A percentile compares a stretch with the other conserved stretches of the same genome.
Evolutionary conservation across 2,797 vertebrate species (phyloP).

Genomic region (Eulemur mongoz): DNA sequence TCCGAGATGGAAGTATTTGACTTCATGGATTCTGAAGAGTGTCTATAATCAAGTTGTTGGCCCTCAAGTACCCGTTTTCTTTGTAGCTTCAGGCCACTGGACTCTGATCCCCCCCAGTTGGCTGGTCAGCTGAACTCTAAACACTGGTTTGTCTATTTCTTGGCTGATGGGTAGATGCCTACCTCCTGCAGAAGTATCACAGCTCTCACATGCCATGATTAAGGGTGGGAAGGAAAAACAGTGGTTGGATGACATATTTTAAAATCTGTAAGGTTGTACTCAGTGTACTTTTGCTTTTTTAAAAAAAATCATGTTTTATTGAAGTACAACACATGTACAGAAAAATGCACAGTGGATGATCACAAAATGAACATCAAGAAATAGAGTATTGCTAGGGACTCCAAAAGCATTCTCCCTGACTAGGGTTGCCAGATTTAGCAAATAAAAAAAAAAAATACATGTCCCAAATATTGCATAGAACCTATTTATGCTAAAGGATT

Average conservation of each 20-base stretch:
- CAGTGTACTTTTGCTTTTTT: slow-evolving; percentile 11
- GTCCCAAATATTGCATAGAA: neutral
- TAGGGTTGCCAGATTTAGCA: neutral
- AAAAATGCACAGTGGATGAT: slow-evolving; percentile 11
- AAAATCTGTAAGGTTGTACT: slow-evolving; percentile 12
- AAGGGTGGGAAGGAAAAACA: slow-evolving; percentile 25
- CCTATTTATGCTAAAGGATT: neutral
- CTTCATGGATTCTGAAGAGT: slow-evolving; percentile 8
- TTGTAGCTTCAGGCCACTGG: neutral
- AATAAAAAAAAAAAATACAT: slow-evolving; percentile 49
- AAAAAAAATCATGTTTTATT: neutral
- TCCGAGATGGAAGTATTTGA: neutral
- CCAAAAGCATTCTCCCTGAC: neutral
- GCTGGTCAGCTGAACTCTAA: neutral
- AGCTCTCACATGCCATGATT: slow-evolving; percentile 10
- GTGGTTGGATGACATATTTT: slow-evolving; percentile 41
- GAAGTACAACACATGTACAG: neutral
- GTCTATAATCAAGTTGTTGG: neutral
- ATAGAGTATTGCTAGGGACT: neutral
- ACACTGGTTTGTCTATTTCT: slow-evolving; percentile 11
- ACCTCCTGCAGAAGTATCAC: neutral
- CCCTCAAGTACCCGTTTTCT: neutral
- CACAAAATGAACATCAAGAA: neutral
- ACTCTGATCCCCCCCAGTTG: neutral
- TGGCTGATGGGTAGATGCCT: neutral